Base-by-base conservation (phyloP, 1,140 invertebrate species). In the Drosophila watanabei region DNA sequence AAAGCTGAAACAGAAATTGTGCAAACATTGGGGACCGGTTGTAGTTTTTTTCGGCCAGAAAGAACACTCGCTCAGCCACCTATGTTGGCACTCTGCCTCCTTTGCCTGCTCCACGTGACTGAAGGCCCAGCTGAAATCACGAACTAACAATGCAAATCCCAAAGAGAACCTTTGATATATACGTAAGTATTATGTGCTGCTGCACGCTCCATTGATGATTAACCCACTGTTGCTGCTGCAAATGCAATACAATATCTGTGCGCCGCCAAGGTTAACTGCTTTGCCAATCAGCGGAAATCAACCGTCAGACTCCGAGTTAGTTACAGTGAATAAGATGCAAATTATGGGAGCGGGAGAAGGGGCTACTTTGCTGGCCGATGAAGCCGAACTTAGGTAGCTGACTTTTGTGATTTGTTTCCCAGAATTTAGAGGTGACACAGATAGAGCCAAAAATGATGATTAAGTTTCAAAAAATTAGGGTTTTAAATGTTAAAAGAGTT, bases 181-280 rank as follows among this genome's bases (percentile, higher is more conserved):
- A 9, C 2, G 4, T 33, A 16, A 14, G 10, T 13, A 2, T 20
- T 54, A 39, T 39, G 56, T 46, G 79, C 51, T 81, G 84, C 77
- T 88, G 85, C 81, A 90, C 81, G 85, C 86, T 85, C 75, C 85
- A 89, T 85, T 90, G 81, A 89, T 89, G 78, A 90, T 89, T 81
- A 79, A 57, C 49, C 64, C 24, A 51, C 37, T 41, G 41, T 37
- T 65, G 70, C 64, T 39, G 66, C 66, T 39, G 66, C 66, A 52
- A 79, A 61, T 73, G 70, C 70, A 73, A 51, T 61, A 61, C 56
- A 73, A 45, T 59, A 73, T 84, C 46, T 75, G 51, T 28, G 35
- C 11, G 11, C 13, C 39, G 18, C 75, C 71, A 90, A 89, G 85
- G 85, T 62, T 59, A 85, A 85, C 85, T 59, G 64, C 88, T 87